Evolutionary conservation across 2,888 invertebrate genomes (phyloP), one percentile per base, ranked within the genome.

Genomic region (Athetis lepigone): DNA sequence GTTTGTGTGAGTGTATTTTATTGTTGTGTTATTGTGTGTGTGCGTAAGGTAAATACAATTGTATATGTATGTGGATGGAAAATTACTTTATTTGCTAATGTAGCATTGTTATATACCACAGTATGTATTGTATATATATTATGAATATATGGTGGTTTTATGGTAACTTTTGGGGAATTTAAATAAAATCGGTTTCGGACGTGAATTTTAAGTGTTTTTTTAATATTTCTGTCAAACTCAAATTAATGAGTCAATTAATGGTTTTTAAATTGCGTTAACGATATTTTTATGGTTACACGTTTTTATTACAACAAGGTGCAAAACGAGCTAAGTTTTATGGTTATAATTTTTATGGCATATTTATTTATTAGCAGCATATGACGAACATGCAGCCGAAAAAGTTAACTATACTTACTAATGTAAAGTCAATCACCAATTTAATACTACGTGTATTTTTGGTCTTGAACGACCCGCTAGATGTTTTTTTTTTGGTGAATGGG

Each of bases 21-120:
- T 61, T 8, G 11, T 9, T 46, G 45, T 13, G 33, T 39, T 13
- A 33, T 43, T 19, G 13, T 40, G 37, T 54, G 40, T 43, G 33
- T 42, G 7, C 2, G 11, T 36, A 2, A 18, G 9, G 16, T 29
- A 19, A 8, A n/a, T 43, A 36, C 8, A 21, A 21, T 27, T 7
- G 27, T 27, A 27, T 27, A 27, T 2, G 11, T 33, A 4, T 29
- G 19, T n/a, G 7, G n/a, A 25, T 9, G 6, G 4, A 46, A 51
- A 29, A 67, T 52, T 1, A 6, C 27, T 57, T 21, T 49, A 57
- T 75, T 60, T 57, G 70, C 69, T 57, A 56, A 61, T 74, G 37
- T 69, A 1, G 6, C 6, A 40, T 56, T 36, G n/a, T 37, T 29
- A 51, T 1, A 39, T 43, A 45, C 16, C 7, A 13, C 2, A 27